phyloP scores from a whole-genome alignment of 1,140 invertebrate genomes.

The Acyrthosiphon pisum region DNA sequence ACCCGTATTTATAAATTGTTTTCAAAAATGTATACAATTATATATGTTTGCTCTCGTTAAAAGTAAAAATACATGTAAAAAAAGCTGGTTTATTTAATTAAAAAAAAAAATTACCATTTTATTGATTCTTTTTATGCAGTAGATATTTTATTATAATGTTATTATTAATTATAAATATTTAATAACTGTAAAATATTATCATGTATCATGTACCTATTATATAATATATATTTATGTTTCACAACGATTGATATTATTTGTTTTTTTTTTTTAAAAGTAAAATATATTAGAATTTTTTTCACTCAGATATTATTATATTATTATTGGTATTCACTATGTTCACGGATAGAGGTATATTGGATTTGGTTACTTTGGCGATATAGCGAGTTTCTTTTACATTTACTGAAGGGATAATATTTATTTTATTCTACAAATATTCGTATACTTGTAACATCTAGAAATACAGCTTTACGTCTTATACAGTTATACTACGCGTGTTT shows the following conservation, averaged over 20 bases:
- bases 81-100: background rate
- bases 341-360: background rate
- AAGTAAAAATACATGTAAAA: background rate
- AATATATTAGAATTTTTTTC: background rate
- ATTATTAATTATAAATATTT: background rate
- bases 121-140: background rate
- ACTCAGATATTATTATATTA: background rate
- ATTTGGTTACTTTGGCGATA: background rate
- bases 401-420: too few species aligned
- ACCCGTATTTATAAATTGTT: background rate
- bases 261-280: background rate
- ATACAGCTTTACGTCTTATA: too few species aligned
- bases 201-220: too few species aligned
- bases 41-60: background rate
- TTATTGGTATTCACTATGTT: background rate
- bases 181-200: background rate
- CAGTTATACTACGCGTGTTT: too few species aligned
- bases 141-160: background rate
- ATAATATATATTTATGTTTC: background rate
- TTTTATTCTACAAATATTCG: too few species aligned
- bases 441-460: too few species aligned
- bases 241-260: background rate
- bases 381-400: too few species aligned
- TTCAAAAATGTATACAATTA: background rate
- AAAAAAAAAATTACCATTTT: background rate